Evolutionary conservation across 2,113 vertebrate genomes (phyloP).

Genomic region (Clarias macrocephalus): DNA sequence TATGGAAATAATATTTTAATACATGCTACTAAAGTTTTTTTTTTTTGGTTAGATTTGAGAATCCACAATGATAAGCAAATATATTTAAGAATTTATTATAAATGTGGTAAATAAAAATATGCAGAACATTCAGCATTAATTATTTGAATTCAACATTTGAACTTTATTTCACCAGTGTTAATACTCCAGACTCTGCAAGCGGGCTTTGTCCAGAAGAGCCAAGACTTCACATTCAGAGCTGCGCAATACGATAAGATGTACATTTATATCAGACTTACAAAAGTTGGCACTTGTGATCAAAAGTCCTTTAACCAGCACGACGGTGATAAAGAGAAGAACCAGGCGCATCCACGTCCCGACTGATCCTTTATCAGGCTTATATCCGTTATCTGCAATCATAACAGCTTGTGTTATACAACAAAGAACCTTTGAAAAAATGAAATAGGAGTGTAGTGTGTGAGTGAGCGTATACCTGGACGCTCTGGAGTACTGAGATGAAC

Average conservation of each 20-base stretch:
- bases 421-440: not conserved
- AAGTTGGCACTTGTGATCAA: constrained; percentile 10
- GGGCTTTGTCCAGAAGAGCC: not conserved
- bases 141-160: not conserved
- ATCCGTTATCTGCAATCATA: not conserved
- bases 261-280: constrained; percentile 15
- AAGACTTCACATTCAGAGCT: not conserved
- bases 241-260: not conserved
- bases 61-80: too few species aligned
- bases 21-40: not conserved
- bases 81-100: too few species aligned
- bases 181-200: not conserved
- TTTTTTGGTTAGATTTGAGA: too few species aligned
- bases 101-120: too few species aligned
- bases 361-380: not conserved
- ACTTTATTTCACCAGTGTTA: not conserved
- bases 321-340: constrained; percentile 1
- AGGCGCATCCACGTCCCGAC: not conserved
- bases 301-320: constrained; percentile 21
- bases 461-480: constrained; percentile 5
- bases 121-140: not conserved
- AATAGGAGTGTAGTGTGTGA: not conserved
- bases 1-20: not conserved
- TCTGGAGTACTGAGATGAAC: too few species aligned
- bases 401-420: not conserved